Percentiles rank a stretch among this genome's conserved stretches.
phyloP scores from a whole-genome alignment of 2,888 invertebrate species.

The Drosophila paramelanica region DNA sequence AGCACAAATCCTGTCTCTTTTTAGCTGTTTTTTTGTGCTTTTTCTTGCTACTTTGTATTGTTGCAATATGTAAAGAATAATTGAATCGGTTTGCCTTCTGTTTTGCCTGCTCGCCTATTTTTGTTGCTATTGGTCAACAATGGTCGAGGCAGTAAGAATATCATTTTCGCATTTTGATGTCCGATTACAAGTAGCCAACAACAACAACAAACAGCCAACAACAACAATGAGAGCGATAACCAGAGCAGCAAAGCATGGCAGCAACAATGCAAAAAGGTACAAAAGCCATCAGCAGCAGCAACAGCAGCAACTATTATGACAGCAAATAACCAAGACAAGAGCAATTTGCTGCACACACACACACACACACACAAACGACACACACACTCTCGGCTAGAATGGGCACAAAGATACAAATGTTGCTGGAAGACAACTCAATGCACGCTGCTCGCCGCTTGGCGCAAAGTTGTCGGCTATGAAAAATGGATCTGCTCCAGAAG shows the following conservation, averaged over 20 bases:
- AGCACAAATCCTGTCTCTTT: too few relatives aligned
- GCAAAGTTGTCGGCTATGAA: slow-evolving; percentile 79
- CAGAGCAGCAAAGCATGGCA: slow-evolving; percentile 73
- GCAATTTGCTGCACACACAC: slow-evolving; percentile 70
- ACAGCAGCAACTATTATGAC: slow-evolving; percentile 71
- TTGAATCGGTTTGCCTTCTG: slow-evolving; percentile 33
- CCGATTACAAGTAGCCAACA: slow-evolving; percentile 62
- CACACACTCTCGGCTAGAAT: slow-evolving; percentile 20
- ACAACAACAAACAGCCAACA: slow-evolving; percentile 42
- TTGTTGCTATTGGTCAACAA: slow-evolving; percentile 69
- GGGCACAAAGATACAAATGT: slow-evolving; percentile 35
- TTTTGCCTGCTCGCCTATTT: slow-evolving; percentile 23
- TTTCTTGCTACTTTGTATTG: slow-evolving; percentile 3
- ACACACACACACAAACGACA: slow-evolving; percentile 27
- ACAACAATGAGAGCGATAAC: slow-evolving; percentile 51
- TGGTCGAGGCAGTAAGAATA: slow-evolving; percentile 49
- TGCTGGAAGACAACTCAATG: slow-evolving; percentile 56
- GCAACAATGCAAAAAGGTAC: slow-evolving; percentile 59
- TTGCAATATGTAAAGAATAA: slow-evolving; percentile 29
- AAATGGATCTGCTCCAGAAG: slow-evolving; percentile 85
- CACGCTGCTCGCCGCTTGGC: slow-evolving; percentile 27
- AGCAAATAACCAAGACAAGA: slow-evolving; percentile 69
- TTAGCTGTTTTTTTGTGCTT: not conserved
- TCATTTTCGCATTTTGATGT: slow-evolving; percentile 79
- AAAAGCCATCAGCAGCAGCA: slow-evolving; percentile 36